A percentile compares a stretch with the other conserved stretches of the same genome.
Conservation (phyloP, 2,113 vertebrate species). For the Noctilio leporinus region DNA sequence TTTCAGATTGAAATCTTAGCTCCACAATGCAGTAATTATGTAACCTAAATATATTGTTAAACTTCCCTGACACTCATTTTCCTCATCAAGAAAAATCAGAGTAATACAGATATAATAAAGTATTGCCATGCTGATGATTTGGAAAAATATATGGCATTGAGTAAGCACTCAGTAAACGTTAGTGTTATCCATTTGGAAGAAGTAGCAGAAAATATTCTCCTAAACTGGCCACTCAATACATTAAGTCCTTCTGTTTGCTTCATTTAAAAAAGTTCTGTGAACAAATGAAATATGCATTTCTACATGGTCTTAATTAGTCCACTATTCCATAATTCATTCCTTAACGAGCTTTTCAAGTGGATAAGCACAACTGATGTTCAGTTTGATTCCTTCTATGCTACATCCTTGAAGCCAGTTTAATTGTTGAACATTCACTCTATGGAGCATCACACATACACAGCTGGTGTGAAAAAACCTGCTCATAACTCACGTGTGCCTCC, state of each 20-base stretch:
- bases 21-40: not conserved
- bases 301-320: conserved; percentile 38
- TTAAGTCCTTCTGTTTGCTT: not conserved
- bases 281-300: conserved; percentile 44
- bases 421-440: conserved; percentile 23
- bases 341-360: conserved; percentile 64
- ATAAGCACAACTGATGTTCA: conserved; percentile 47
- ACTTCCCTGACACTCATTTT: not conserved
- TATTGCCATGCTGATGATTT: not conserved
- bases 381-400: conserved; percentile 23
- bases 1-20: not conserved
- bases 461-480: conserved; percentile 32
- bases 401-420: conserved; percentile 42
- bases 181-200: conserved; percentile 13
- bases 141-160: not conserved
- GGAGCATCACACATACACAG: not conserved
- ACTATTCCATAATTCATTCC: conserved; percentile 55
- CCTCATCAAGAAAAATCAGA: conserved; percentile 14
- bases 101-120: not conserved
- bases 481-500: not conserved
- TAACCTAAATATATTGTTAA: conserved; percentile 12
- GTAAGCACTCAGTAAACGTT: not conserved
- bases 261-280: not conserved
- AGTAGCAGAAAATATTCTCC: not conserved
- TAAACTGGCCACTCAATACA: not conserved